Base-by-base conservation (phyloP, 2,797 vertebrate species). In the Mionectes olivaceus region DNA sequence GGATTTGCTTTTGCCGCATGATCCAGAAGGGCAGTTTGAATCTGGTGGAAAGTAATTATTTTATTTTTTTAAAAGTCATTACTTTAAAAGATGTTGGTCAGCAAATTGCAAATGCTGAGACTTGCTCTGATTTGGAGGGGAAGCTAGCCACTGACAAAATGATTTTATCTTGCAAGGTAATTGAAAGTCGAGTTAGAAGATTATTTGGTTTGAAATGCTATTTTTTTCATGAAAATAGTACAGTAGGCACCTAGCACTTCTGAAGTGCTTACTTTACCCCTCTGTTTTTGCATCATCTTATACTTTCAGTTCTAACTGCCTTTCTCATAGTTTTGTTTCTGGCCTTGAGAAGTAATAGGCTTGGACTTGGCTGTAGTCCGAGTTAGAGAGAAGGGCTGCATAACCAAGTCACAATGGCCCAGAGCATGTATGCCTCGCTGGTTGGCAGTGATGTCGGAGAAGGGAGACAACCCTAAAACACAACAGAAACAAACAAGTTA, bases 151-250 rank as follows among this genome's bases (percentile, higher is more conserved):
- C 60, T 95, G 87, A 90, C 46, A 76, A 82, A 88, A 68, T 73
- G 1, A 92, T 92, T 91, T 94, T 83, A n/a, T 88, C 57, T 88
- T 64, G 24, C 44, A 89, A 88, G 63, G 49, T 86, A 95, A 95
- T 68, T 79, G 75, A 67, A 88, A 82, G 25, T 44, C 1, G 2
- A 89, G 41, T 19, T 33, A 70, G 60, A 75, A 17, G 30, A 80
- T 46, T 41, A 55, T 88, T 94, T 84, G 56, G n/a, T 85, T 94
- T 80, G 84, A 87, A 93, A 87, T 77, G 35, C 28, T 79, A 41
- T 63, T 63, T 69, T 88, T 44, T 75, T 53, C 24, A 25, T 57
- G 50, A 89, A 92, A 77, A 82, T 39, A 77, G 32, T 71, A 41
- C 43, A 41, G 11, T 25, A 69, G n/a, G 14, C 53, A 71, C 56